Conservation (phyloP, 2,888 invertebrate genomes). For the Copidosoma aretas region DNA sequence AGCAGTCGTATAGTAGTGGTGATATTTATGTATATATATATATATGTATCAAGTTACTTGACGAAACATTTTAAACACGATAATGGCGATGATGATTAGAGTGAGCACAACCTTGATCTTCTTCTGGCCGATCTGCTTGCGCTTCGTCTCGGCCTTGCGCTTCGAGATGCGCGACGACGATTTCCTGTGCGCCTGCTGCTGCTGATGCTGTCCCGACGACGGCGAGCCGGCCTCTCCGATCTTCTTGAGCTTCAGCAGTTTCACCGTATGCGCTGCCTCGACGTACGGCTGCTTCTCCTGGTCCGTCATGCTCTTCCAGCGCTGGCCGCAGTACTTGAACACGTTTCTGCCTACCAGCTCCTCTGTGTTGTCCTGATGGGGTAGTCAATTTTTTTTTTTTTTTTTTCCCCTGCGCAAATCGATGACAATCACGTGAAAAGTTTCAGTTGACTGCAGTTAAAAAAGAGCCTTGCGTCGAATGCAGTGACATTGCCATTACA, state of each 20-base stretch:
- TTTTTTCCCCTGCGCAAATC: background rate
- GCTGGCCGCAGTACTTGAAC: slow-evolving; percentile 50
- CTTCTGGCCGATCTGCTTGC: slow-evolving; percentile 39
- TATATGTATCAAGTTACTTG: slow-evolving; percentile 27
- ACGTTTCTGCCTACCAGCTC: slow-evolving; percentile 42
- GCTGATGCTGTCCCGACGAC: too few species aligned
- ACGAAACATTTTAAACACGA: slow-evolving; percentile 40
- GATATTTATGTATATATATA: too few species aligned
- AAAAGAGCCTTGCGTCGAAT: too few species aligned
- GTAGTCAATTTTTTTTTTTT: background rate
- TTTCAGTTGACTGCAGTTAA: too few species aligned
- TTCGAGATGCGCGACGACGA: slow-evolving; percentile 32
- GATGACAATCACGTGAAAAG: background rate
- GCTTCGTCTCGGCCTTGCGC: slow-evolving; percentile 35
- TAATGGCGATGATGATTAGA: slow-evolving; percentile 37
- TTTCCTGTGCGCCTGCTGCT: slow-evolving; percentile 26
- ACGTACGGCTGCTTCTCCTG: slow-evolving; percentile 52
- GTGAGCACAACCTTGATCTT: slow-evolving; percentile 39
- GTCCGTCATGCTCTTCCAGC: slow-evolving; percentile 51
- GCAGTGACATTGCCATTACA: too few species aligned
- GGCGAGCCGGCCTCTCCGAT: slow-evolving; percentile 2
- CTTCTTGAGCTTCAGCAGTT: slow-evolving; percentile 40
- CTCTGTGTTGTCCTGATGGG: slow-evolving; percentile 40
- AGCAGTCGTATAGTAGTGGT: too few species aligned
- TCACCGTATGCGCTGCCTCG: slow-evolving; percentile 48